A percentile compares a stretch with the other conserved stretches of the same genome.
These are phyloP conservation scores for Brachyhypopomus occidentalis DNA, from an alignment of 2,113 vertebrate species.

Conservation along the genomic window DNA sequence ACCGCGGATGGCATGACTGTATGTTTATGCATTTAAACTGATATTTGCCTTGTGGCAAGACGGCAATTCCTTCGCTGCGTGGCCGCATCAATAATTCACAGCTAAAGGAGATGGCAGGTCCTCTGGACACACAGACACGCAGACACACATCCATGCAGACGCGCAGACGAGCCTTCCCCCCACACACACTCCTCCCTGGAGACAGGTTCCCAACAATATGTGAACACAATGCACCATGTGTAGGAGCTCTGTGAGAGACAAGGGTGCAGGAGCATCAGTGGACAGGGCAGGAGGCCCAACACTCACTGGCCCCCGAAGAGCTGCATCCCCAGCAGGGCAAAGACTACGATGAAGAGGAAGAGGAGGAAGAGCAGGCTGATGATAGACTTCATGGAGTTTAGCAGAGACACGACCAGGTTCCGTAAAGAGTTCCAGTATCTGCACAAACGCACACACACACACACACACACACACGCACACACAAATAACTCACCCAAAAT, in stretches of 20 bases:
- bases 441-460: constrained; percentile 31
- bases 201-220: not conserved
- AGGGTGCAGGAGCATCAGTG: no score
- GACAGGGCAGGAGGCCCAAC: not conserved
- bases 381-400: constrained; percentile 98
- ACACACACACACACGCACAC: constrained; percentile 3
- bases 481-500: constrained; percentile 21
- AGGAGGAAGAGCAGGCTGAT: constrained; percentile 95
- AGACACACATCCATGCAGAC: no score
- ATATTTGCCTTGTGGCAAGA: constrained; percentile 50
- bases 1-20: constrained; percentile 35
- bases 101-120: constrained; percentile 40
- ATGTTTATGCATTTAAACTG: constrained; percentile 47
- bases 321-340: constrained; percentile 96
- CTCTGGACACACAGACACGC: not conserved
- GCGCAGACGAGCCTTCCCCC: no score
- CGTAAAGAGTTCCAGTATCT: constrained; percentile 97
- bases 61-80: constrained; percentile 42
- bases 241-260: not conserved
- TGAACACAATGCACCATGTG: not conserved
- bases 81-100: constrained; percentile 55
- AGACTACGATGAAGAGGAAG: constrained; percentile 97
- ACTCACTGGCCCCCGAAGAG: constrained; percentile 96
- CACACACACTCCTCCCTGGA: not conserved
- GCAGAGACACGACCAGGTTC: constrained; percentile 92